Evolutionary conservation across 2,888 invertebrate genomes (phyloP).

Genomic region (Cordilura impudica): DNA sequence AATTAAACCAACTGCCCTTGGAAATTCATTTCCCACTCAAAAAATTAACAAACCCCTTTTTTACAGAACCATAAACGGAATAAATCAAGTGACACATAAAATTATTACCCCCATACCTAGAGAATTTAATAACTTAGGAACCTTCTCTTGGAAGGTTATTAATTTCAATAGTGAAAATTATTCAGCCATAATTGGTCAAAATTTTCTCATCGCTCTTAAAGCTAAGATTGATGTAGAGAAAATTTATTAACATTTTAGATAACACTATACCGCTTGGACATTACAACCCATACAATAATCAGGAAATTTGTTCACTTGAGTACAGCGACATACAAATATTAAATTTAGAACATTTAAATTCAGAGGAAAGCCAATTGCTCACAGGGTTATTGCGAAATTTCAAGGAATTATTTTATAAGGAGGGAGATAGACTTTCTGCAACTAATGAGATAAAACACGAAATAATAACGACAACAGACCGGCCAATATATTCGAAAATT

Average conservation of each 20-base stretch:
- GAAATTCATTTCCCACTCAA: no score
- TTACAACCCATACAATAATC: conserved; percentile 21
- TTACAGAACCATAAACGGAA: no score
- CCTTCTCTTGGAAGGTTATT: no score
- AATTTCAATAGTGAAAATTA: no score
- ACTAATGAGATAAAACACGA: neutral
- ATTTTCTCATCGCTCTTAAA: conserved; percentile 45
- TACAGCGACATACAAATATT: conserved; percentile 34
- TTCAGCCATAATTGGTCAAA: conserved; percentile 44
- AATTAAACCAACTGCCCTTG: no score
- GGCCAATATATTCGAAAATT: conserved; percentile 7
- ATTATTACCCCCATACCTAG: conserved; percentile 49
- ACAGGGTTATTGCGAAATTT: neutral
- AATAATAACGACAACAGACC: neutral
- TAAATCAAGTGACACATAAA: conserved; percentile 45
- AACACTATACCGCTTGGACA: conserved; percentile 31
- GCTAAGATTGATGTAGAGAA: no score
- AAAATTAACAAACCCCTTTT: conserved; percentile 25
- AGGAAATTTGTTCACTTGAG: conserved; percentile 51
- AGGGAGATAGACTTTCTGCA: conserved; percentile 6
- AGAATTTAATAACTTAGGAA: conserved; percentile 52
- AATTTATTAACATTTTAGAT: no score
- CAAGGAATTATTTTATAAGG: conserved; percentile 4
- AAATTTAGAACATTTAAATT: conserved; percentile 1
- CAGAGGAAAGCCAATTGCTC: conserved; percentile 17